A percentile compares a stretch with the other conserved stretches of the same genome.
phyloP scores from a whole-genome alignment of 23 tunicate species.

The Phallusia fumigata region DNA sequence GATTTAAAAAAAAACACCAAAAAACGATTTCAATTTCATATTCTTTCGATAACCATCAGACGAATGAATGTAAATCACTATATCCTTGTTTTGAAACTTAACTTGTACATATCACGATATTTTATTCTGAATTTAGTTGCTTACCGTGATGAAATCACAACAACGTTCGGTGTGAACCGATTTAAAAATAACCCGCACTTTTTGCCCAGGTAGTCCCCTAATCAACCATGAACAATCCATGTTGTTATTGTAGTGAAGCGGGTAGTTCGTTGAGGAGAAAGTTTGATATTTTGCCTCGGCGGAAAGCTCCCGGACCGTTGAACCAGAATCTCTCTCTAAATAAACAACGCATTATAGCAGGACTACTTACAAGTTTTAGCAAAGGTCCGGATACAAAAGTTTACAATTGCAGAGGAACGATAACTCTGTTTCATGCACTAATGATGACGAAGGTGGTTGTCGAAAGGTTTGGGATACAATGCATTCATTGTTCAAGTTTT shows the following conservation, averaged over 20 bases:
- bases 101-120: no score
- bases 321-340: not conserved
- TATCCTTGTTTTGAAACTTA: no score
- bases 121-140: not conserved
- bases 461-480: no score
- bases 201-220: not conserved
- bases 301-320: not conserved
- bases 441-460: no score
- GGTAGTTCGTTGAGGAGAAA: not conserved
- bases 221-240: conserved; percentile 4
- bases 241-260: not conserved
- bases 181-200: not conserved
- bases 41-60: not conserved
- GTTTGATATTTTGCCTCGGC: not conserved
- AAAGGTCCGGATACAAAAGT: no score
- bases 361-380: no score
- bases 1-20: no score
- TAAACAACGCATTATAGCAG: no score
- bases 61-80: no score
- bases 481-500: no score
- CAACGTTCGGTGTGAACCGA: not conserved
- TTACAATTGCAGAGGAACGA: no score
- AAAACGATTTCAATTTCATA: not conserved
- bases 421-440: no score
- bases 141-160: conserved; percentile 6